Percentiles rank a stretch among this genome's conserved stretches.
Evolutionary conservation across 2,113 vertebrate species (phyloP).

Genomic region (Cinclus mexicanus): DNA sequence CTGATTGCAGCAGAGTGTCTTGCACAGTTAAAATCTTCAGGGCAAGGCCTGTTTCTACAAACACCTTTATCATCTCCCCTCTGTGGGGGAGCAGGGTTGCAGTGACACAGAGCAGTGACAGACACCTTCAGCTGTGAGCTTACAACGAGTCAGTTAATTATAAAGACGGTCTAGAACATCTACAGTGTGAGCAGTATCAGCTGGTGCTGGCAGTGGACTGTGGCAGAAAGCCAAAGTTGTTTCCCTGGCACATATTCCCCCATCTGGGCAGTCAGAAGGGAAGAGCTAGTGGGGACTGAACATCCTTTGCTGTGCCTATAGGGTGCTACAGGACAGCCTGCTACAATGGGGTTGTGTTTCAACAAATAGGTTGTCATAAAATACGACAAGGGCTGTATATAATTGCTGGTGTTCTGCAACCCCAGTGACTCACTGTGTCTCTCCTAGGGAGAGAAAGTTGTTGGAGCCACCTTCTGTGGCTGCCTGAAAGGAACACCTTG

Average conservation of each 20-base stretch:
- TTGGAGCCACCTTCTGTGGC: constrained; percentile 29
- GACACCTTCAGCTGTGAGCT: background rate
- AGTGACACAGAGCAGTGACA: background rate
- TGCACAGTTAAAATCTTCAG: background rate
- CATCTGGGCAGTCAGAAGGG: background rate
- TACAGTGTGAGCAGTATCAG: background rate
- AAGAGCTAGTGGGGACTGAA: background rate
- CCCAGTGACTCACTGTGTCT: constrained; percentile 11
- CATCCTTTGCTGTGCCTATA: background rate
- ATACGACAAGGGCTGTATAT: background rate
- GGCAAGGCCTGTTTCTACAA: background rate
- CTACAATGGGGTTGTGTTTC: background rate
- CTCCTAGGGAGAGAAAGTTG: constrained; percentile 44
- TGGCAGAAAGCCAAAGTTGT: background rate
- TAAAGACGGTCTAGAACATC: background rate
- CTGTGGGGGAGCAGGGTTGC: background rate
- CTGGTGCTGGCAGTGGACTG: background rate
- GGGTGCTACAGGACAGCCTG: background rate
- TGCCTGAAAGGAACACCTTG: constrained; percentile 14
- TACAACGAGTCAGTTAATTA: background rate
- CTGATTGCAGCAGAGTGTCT: background rate
- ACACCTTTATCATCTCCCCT: background rate
- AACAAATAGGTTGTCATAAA: background rate
- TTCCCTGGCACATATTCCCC: background rate
- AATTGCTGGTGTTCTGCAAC: constrained; percentile 41